A percentile compares a stretch with the other conserved stretches of the same genome.
Conservation (phyloP, 2,113 vertebrate genomes). For the Regulus satrapa region DNA sequence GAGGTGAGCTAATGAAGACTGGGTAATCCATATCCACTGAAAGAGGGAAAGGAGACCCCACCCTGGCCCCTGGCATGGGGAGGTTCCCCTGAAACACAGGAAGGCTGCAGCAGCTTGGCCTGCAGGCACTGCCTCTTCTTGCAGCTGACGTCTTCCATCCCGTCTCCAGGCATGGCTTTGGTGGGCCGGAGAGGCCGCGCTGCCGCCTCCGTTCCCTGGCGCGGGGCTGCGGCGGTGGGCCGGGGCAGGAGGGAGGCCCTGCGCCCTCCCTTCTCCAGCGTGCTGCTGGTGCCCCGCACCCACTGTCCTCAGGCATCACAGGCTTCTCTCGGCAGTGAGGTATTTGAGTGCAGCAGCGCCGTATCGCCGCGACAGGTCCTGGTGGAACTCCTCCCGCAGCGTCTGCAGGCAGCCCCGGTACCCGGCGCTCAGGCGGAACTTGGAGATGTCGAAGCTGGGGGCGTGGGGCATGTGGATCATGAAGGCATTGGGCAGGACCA, state of each 20-base stretch:
- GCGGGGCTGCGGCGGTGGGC: accelerated
- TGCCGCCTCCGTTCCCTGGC: accelerated
- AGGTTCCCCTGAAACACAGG: not conserved
- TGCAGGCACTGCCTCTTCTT: not conserved
- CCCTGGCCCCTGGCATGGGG: not conserved
- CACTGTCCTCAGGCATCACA: constrained; percentile 4
- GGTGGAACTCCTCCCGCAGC: constrained; percentile 93
- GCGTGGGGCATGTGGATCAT: constrained; percentile 96
- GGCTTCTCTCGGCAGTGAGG: constrained; percentile 88
- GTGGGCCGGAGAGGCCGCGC: not conserved
- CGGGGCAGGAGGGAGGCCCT: not conserved
- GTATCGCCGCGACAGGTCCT: constrained; percentile 90
- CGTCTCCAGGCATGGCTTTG: not conserved
- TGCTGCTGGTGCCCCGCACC: not conserved
- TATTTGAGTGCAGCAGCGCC: constrained; percentile 94
- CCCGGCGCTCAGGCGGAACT: constrained; percentile 85
- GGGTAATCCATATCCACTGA: not conserved
- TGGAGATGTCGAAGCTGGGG: constrained; percentile 94
- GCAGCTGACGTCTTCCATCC: not conserved
- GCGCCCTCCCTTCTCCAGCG: not conserved
- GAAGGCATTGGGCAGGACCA: constrained; percentile 94
- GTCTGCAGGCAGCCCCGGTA: constrained; percentile 88
- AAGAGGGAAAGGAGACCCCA: not conserved
- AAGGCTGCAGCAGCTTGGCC: not conserved
- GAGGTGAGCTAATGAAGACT: not conserved